Base-by-base conservation (phyloP, 2,888 invertebrate genomes). In the Scaeva pyrastri region DNA sequence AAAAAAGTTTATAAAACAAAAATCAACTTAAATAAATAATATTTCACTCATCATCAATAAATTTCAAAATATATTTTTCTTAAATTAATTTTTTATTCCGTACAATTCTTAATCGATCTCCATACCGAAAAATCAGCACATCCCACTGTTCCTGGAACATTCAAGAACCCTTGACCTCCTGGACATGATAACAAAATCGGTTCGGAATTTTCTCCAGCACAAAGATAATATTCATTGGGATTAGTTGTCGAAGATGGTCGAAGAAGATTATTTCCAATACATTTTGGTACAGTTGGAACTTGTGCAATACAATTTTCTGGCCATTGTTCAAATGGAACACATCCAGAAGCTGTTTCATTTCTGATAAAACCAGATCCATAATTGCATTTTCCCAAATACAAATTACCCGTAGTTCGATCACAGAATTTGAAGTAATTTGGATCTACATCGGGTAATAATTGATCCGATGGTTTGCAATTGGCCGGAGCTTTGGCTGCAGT, bases 221-320 rank as follows among this genome's bases (percentile, higher is more conserved):
- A 90, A 1, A 89, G 23, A 68, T 89, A 90, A 64, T 50, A 90
- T 41, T 88, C 43, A 8, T 80, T 88, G 0, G 89, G 90, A 62
- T 88, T 77, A 5, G 8, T 5, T 48, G 88, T 73, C 0, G 83
- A 10, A 6, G 88, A 81, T 19, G 89, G 89, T 66, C 89, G 88
- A 7, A 3, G 52, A 0, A 89, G 2, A 43, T 88, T 82, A 1
- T 16, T 52, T 6, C 88, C 89, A 2, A 58, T 60, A 23, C 90
- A 90, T 12, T 10, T 19, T 2, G 85, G 80, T 0, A 76, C 14
- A 5, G 31, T 52, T 0, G 52, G 41, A 8, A 36, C 11, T 0
- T 7, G 77, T n/a, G 76, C 73, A 5, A 89, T 64, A 62, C 89
- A 90, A 14, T 71, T 60, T 10, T 81, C 14, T 7, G 84, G 80